A percentile compares a stretch with the other conserved stretches of the same genome.
These are phyloP conservation scores for Gobio gobio DNA, from an alignment of 2,113 vertebrate genomes.

Conservation along the genomic window DNA sequence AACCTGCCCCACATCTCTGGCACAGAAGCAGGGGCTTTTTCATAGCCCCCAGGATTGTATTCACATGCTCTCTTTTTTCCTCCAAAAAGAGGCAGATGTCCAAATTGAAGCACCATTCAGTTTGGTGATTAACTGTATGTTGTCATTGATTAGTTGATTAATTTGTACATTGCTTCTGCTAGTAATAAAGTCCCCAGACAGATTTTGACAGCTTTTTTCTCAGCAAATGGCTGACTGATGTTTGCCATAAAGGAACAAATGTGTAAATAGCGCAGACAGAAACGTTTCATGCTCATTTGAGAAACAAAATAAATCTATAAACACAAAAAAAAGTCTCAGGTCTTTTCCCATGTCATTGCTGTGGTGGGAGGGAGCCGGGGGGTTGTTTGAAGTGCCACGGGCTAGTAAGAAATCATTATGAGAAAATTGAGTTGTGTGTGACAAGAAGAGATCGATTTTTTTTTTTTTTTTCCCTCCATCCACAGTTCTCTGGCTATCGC, in stretches of 20 bases:
- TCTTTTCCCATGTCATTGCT: conserved; percentile 63
- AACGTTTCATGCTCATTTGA: conserved; percentile 65
- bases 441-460: conserved; percentile 59
- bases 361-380: conserved; percentile 6
- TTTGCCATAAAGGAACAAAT: conserved; percentile 55
- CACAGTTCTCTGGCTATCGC: conserved; percentile 49
- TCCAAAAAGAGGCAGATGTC: not conserved
- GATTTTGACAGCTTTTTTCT: conserved; percentile 25
- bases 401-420: conserved; percentile 64
- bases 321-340: conserved; percentile 61
- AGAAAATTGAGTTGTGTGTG: conserved; percentile 61
- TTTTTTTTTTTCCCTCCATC: conserved; percentile 22
- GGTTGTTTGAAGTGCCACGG: conserved; percentile 60
- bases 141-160: conserved; percentile 28
- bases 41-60: conserved; percentile 5
- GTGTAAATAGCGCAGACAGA: conserved; percentile 58
- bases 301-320: conserved; percentile 69
- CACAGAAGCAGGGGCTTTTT: not conserved
- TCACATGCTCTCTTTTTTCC: not conserved
- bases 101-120: not conserved
- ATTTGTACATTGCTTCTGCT: not conserved
- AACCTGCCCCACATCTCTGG: conserved; percentile 8
- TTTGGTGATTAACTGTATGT: not conserved
- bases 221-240: conserved; percentile 59
- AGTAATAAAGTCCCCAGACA: conserved; percentile 38